These are phyloP conservation scores for Patella caerulea DNA, from an alignment of 2,888 invertebrate genomes.

Conservation along the genomic window DNA sequence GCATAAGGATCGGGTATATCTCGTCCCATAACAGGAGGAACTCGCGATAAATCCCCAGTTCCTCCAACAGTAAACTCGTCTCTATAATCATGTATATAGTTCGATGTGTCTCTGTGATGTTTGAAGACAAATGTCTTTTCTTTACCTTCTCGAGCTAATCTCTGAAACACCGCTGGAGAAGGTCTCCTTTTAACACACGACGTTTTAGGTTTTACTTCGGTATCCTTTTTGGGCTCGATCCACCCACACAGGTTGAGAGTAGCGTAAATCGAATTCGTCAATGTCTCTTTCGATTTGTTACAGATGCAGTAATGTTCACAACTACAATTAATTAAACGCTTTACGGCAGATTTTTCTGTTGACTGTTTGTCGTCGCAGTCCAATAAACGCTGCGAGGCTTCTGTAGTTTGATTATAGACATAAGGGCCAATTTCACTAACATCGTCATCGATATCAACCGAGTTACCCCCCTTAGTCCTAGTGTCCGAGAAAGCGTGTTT, in stretches of 20 bases:
- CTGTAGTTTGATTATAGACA: too few relatives aligned
- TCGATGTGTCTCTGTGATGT: neutral
- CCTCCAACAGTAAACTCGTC: neutral
- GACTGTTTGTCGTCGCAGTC: neutral
- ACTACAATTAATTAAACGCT: neutral
- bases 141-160: neutral
- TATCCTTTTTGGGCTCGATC: neutral
- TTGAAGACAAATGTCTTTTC: neutral
- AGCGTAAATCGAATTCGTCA: too few relatives aligned
- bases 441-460: too few relatives aligned
- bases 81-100: neutral
- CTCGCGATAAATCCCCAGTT: neutral
- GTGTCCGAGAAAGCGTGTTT: too few relatives aligned
- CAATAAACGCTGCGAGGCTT: neutral
- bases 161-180: neutral
- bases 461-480: too few relatives aligned
- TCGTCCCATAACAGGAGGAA: neutral
- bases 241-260: neutral
- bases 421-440: too few relatives aligned
- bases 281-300: too few relatives aligned
- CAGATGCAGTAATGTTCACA: too few relatives aligned
- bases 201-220: neutral
- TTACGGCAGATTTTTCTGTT: neutral
- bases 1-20: constrained; percentile 2
- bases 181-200: neutral